These are phyloP conservation scores for Blennius ocellaris DNA, from an alignment of 2,113 vertebrate genomes.

Conservation along the genomic window DNA sequence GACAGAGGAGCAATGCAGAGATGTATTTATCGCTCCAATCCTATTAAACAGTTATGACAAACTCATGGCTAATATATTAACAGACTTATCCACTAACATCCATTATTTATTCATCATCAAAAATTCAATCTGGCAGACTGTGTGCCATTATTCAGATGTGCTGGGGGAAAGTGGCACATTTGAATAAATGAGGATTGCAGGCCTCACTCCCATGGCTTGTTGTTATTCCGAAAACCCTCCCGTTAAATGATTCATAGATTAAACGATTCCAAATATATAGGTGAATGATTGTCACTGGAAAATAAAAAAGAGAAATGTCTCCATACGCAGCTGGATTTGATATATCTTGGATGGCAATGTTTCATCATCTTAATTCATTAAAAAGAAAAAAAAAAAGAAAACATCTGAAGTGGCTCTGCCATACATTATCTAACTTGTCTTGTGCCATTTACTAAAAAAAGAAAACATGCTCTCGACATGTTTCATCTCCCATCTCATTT, in stretches of 20 bases:
- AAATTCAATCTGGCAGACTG: slow-evolving; percentile 73
- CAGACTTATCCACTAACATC: slow-evolving; percentile 69
- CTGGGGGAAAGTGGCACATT: slow-evolving; percentile 66
- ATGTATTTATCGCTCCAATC: slow-evolving; percentile 63
- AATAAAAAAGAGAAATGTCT: background rate
- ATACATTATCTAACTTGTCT: slow-evolving; percentile 23
- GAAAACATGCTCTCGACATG: slow-evolving; percentile 32
- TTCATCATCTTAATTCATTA: slow-evolving; percentile 31
- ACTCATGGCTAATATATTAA: slow-evolving; percentile 77
- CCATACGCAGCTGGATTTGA: slow-evolving; percentile 12
- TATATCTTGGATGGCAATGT: slow-evolving; percentile 25
- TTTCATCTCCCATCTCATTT: slow-evolving; percentile 36
- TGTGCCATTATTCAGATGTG: slow-evolving; percentile 72
- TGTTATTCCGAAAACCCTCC: slow-evolving; percentile 57
- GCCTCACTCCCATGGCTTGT: slow-evolving; percentile 53
- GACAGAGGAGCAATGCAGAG: slow-evolving; percentile 27
- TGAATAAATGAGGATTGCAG: slow-evolving; percentile 75
- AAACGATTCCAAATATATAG: slow-evolving; percentile 63
- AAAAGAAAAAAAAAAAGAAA: slow-evolving; percentile 14
- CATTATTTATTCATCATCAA: slow-evolving; percentile 78
- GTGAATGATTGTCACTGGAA: slow-evolving; percentile 35
- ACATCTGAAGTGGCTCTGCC: slow-evolving; percentile 14
- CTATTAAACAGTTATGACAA: slow-evolving; percentile 75
- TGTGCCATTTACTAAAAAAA: slow-evolving; percentile 34
- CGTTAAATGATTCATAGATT: slow-evolving; percentile 69